Base-by-base conservation (phyloP, 2,888 invertebrate genomes). In the Platycnemis pennipes region DNA sequence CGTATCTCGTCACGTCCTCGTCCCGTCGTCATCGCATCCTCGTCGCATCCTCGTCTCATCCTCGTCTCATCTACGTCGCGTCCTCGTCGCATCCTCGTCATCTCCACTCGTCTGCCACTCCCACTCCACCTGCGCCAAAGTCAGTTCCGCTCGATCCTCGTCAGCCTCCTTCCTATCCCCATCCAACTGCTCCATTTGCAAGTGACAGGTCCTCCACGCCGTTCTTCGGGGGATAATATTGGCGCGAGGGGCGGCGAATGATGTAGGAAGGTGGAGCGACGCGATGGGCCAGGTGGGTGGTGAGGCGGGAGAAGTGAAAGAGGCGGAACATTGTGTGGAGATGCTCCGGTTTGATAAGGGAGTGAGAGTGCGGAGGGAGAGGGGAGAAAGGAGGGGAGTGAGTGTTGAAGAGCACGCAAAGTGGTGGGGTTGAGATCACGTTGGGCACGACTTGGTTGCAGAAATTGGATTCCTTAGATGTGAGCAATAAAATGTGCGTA, bases 111-210 rank as follows among this genome's bases (percentile, higher is more conserved):
- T 31, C 31, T 45, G 26, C n/a, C 26, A 22, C 26, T 22, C 45
- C 26, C 26, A n/a, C 45, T n/a, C 88, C 46, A n/a, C 46, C 26
- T 31, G 46, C 88, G 49, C 49, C 49, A 7, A 53, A 19, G 13
- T 11, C 53, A 19, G 19, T 11, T 2, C 53, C 19, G 13, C 53
- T 53, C 53, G 53, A 53, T 16, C 4, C 53, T 19, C 53, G 16
- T 53, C 13, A 53, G 2, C 16, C 19, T n/a, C 46, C 88, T 46
- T 42, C 44, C 86, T 86, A 16, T 22, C 22, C 56, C 42, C 49
- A 46, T 88, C 16, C 53, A 46, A 53, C 53, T 53, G 49, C 49
- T 89, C 89, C 89, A 89, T 89, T 89, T 89, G 89, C 53, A 56
- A 56, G 56, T 89, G 89, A 56, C 56, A 89, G 89, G 53, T 56